Evolutionary conservation across 1,140 invertebrate species (phyloP), one percentile per base, ranked within the genome.

Genomic region (Penaeus japonicus): DNA sequence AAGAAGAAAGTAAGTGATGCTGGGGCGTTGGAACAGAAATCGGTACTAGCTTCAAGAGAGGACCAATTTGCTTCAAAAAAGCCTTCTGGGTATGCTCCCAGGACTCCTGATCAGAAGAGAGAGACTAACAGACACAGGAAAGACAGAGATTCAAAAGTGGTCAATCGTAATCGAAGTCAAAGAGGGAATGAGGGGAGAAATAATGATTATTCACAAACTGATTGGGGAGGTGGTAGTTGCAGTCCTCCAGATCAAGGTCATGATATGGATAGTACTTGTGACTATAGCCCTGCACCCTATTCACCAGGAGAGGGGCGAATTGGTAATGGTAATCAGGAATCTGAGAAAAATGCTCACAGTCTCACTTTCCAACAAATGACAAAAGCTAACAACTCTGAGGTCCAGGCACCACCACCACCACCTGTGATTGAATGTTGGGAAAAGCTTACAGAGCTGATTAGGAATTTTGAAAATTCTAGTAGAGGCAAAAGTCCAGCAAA

Each of bases 1-100:
- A 87, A 87, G 85, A 87, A 79, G 65, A 35, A 87, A 54, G n/a
- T 32, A 65, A 27, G 27, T 30, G 35, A 57, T 30, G 20, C 20
- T 1, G 15, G 47, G n/a, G 78, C 20, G 27, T 27, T 53, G 32
- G 30, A 80, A 47, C 73, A 78, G n/a, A 85, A 39, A 47, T 79
- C 70, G 1, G 55, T 85, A 27, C 59, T 85, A 62, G 24, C 24
- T 18, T 59, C 35, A 53, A 87, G 77, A 70, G 77, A 62, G 80
- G 32, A 87, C 59, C 47, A 7, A 7, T 27, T 78, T 35, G 73
- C 24, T 35, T 35, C 85, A 53, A 20, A 47, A 80, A 87, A 70
- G 27, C 20, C 35, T 5, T 35, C 24, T 30, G 78, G 85, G 30
- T 81, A 87, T 54, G n/a, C 17, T 35, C 65, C 75, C 20, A 47